Conservation (phyloP, 2,888 invertebrate species). For the Ethmia dodecea region DNA sequence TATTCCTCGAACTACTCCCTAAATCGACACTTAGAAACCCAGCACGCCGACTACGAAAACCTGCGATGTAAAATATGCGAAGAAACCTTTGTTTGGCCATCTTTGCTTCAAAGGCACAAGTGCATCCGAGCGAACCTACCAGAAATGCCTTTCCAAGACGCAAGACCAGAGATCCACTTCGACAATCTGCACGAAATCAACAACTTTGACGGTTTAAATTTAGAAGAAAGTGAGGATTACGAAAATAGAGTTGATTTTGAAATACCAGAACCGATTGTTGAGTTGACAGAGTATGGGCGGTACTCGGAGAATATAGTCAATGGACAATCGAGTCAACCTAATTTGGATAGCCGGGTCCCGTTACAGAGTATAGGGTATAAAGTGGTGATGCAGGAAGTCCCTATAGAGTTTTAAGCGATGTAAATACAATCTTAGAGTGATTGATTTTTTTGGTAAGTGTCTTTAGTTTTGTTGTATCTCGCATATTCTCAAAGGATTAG, state of each 20-base stretch:
- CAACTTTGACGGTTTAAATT: slow-evolving; percentile 39
- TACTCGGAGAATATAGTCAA: not conserved
- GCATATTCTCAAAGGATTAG: too few relatives aligned
- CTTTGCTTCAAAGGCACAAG: slow-evolving; percentile 41
- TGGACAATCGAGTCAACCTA: not conserved
- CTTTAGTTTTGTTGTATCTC: too few relatives aligned
- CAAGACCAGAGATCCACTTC: slow-evolving; percentile 49
- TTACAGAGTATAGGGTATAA: slow-evolving; percentile 42
- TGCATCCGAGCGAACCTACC: slow-evolving; percentile 44
- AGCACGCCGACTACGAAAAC: slow-evolving; percentile 34
- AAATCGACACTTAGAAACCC: slow-evolving; percentile 42
- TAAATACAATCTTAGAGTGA: not conserved
- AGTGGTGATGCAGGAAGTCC: slow-evolving; percentile 57
- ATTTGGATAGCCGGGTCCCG: not conserved
- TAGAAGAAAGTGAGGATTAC: slow-evolving; percentile 40
- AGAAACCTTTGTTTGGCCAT: slow-evolving; percentile 56
- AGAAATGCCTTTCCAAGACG: slow-evolving; percentile 52
- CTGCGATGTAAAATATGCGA: slow-evolving; percentile 49
- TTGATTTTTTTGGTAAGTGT: too few relatives aligned
- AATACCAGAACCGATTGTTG: slow-evolving; percentile 54
- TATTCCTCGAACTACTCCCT: slow-evolving; percentile 44
- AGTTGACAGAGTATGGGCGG: slow-evolving; percentile 33
- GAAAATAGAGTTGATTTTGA: slow-evolving; percentile 50
- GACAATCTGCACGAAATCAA: slow-evolving; percentile 37
- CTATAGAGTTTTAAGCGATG: slow-evolving; percentile 60